phyloP scores from a whole-genome alignment of 2,113 vertebrate species.

The Loxodonta africana region DNA sequence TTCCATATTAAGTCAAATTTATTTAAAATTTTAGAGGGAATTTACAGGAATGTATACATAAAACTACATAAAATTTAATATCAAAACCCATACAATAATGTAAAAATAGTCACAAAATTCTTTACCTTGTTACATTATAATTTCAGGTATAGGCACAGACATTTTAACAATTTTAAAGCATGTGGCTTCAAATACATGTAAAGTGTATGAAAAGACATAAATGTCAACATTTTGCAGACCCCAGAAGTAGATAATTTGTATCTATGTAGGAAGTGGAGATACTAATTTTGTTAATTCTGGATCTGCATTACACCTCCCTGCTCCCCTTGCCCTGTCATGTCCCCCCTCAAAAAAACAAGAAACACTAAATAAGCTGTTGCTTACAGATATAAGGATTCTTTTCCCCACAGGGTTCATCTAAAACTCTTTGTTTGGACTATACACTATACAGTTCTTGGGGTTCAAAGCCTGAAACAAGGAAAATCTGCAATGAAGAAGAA shows the following conservation, averaged over 20 bases:
- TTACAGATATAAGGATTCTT: conserved; percentile 35
- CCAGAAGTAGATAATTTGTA: neutral
- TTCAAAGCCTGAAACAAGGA: fast-evolving
- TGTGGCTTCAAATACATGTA: neutral
- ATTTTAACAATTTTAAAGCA: too few species aligned
- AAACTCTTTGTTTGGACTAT: fast-evolving
- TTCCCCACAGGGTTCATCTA: fast-evolving
- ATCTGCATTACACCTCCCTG: neutral
- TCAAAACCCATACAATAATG: too few species aligned
- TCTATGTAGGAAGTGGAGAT: neutral
- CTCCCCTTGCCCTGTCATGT: neutral
- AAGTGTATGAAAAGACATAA: neutral
- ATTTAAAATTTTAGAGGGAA: conserved; percentile 11
- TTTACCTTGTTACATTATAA: too few species aligned
- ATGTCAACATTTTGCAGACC: neutral
- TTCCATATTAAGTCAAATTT: neutral
- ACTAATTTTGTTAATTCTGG: neutral
- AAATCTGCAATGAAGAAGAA: conserved; percentile 68
- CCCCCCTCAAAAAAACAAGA: too few species aligned
- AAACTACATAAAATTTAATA: too few species aligned
- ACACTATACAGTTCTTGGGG: fast-evolving
- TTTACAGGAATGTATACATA: neutral
- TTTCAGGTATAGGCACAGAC: too few species aligned
- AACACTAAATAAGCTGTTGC: neutral
- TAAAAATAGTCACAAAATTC: too few species aligned